Conservation (phyloP, 2,113 vertebrate species). For the Eulemur rufifrons region DNA sequence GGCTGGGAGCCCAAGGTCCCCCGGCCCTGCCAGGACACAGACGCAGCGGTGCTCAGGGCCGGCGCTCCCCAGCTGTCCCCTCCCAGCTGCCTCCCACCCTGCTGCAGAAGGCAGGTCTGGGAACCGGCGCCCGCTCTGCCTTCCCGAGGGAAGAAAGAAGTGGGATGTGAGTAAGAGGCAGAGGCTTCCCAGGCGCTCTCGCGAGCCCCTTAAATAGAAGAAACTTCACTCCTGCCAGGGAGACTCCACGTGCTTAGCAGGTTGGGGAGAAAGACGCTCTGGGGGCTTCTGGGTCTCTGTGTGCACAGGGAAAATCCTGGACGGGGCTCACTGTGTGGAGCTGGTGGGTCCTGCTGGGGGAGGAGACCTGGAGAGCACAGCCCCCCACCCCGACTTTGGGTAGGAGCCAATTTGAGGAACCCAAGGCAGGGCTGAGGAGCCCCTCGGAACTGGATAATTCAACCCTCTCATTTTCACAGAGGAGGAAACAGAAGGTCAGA, state of each 20-base stretch:
- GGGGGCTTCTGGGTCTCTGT: neutral
- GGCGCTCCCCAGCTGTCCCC: neutral
- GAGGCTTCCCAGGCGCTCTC: neutral
- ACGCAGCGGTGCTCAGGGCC: neutral
- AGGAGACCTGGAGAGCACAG: fast-evolving
- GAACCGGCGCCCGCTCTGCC: neutral
- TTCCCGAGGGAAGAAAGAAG: neutral
- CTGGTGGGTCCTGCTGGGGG: neutral
- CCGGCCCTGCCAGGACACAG: neutral
- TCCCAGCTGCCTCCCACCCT: neutral
- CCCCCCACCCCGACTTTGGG: fast-evolving
- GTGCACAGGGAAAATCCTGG: neutral
- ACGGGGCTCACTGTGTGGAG: fast-evolving
- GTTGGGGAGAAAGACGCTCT: neutral
- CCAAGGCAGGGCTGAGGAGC: neutral
- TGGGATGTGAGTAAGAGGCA: neutral
- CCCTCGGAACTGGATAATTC: no score
- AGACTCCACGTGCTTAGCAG: neutral
- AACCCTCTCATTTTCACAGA: neutral
- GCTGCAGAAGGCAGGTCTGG: neutral
- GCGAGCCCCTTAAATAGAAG: neutral
- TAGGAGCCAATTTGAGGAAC: neutral
- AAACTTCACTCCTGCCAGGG: neutral
- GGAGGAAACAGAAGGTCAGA: neutral
- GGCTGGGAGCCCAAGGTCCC: fast-evolving